Evolutionary conservation across 2,888 invertebrate species (phyloP), one percentile per base, ranked within the genome.

Genomic region (Tortrix viridana): DNA sequence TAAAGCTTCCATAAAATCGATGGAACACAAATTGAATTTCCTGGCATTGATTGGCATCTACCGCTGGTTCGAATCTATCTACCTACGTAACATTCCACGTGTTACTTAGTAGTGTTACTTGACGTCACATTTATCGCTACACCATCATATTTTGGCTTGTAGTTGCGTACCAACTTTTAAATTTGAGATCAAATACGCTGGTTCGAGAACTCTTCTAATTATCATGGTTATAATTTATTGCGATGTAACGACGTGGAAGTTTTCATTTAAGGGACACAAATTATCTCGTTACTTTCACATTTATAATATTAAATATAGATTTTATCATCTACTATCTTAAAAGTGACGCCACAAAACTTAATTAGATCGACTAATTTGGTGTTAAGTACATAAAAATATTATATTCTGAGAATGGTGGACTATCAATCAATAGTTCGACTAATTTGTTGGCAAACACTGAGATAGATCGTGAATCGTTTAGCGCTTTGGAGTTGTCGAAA

Each of bases 1-100:
- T 65, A 55, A 65, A 65, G 16, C 23, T 22, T 60, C 54, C 65
- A 60, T 63, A 63, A 63, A 65, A 60, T 65, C 56, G 23, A 65
- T 60, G 53, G 55, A 52, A 65, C 49, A 65, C 54, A 65, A 65
- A 65, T 65, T 65, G 56, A 65, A 65, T 65, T 60, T 65, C 50
- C 60, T 22, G 41, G 23, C 54, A 57, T 63, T 49, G 60, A 65
- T 62, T 57, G 56, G 46, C 38, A 26, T 49, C n/a, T 55, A 49
- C 43, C 26, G 49, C 22, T 44, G 55, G 41, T 55, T 44, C n/a
- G 37, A 55, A 5, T 38, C 14, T n/a, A 38, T 4, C 9, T 26
- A 32, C 32, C 12, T 9, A n/a, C 5, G 5, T 41, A 16, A 41
- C n/a, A 41, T 41, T 41, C 12, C 32, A 32, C 12, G 32, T 32